Percentiles rank a stretch among this genome's conserved stretches.
These are phyloP conservation scores for Scaptomyza reducta DNA, from an alignment of 2,888 invertebrate species.

Conservation along the genomic window DNA sequence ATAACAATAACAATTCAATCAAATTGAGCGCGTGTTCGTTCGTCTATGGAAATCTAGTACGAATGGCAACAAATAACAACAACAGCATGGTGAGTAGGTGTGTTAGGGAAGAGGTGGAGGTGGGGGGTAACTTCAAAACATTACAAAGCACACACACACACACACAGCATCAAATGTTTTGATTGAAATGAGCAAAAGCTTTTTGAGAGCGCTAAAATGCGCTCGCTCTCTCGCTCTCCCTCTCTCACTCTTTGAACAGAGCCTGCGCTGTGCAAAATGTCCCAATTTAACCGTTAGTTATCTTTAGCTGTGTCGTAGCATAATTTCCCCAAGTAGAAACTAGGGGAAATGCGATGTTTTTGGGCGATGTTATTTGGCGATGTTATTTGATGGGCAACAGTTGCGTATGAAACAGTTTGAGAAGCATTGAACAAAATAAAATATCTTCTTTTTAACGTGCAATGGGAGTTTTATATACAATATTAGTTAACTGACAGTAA, in stretches of 20 bases:
- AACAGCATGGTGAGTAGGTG: neutral
- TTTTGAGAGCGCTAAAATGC: neutral
- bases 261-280: slow-evolving; percentile 42
- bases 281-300: slow-evolving; percentile 61
- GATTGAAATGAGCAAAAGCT: slow-evolving; percentile 48
- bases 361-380: slow-evolving; percentile 7
- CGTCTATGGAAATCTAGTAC: slow-evolving; percentile 58
- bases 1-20: slow-evolving; percentile 75
- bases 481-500: too few species aligned
- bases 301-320: slow-evolving; percentile 25
- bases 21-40: slow-evolving; percentile 58
- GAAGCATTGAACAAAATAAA: too few species aligned
- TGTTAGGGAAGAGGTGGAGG: neutral
- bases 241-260: slow-evolving; percentile 7
- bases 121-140: slow-evolving; percentile 35
- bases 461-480: too few species aligned
- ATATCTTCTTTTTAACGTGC: too few species aligned
- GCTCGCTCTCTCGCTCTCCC: slow-evolving; percentile 1
- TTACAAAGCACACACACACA: slow-evolving; percentile 14
- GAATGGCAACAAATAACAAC: slow-evolving; percentile 50
- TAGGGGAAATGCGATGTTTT: too few species aligned
- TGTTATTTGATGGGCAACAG: slow-evolving; percentile 3
- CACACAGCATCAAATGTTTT: slow-evolving; percentile 52
- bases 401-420: neutral
- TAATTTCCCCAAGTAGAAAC: neutral